These are phyloP conservation scores for Hirtodrosophila confusa DNA, from an alignment of 2,888 invertebrate species.

Conservation along the genomic window DNA sequence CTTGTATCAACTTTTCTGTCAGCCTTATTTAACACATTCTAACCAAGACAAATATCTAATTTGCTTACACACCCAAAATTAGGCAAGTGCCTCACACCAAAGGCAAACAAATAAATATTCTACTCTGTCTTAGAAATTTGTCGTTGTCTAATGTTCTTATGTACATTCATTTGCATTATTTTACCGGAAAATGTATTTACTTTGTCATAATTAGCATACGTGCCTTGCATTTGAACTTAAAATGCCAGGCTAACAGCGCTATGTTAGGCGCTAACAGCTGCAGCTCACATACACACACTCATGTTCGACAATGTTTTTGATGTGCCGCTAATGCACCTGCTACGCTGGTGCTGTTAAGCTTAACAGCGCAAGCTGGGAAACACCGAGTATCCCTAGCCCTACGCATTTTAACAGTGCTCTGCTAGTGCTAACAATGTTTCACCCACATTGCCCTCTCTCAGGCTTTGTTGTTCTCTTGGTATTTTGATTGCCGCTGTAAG, in stretches of 20 bases:
- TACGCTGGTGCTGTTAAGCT: conserved; percentile 25
- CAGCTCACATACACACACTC: conserved; percentile 19
- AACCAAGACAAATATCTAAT: conserved; percentile 13
- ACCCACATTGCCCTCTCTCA: conserved; percentile 18
- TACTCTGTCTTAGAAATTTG: conserved; percentile 31
- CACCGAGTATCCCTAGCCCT: too few species aligned
- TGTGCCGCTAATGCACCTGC: conserved; percentile 56
- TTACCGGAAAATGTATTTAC: conserved; percentile 76
- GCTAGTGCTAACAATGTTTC: conserved; percentile 30
- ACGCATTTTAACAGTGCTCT: conserved; percentile 25
- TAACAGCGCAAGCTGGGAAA: too few species aligned
- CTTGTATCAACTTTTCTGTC: neutral
- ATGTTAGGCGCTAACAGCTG: conserved; percentile 37
- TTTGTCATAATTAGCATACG: conserved; percentile 77
- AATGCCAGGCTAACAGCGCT: conserved; percentile 36
- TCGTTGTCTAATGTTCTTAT: conserved; percentile 54
- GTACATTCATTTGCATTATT: conserved; percentile 71
- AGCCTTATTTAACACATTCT: neutral
- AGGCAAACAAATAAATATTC: conserved; percentile 45
- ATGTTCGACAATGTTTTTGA: conserved; percentile 38
- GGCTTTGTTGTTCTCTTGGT: conserved; percentile 30
- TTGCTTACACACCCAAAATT: conserved; percentile 1
- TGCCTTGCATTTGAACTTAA: conserved; percentile 65
- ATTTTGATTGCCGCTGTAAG: conserved; percentile 61
- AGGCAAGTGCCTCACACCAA: conserved; percentile 17